Conservation (phyloP, 2,888 invertebrate genomes). For the Stramonita haemastoma region DNA sequence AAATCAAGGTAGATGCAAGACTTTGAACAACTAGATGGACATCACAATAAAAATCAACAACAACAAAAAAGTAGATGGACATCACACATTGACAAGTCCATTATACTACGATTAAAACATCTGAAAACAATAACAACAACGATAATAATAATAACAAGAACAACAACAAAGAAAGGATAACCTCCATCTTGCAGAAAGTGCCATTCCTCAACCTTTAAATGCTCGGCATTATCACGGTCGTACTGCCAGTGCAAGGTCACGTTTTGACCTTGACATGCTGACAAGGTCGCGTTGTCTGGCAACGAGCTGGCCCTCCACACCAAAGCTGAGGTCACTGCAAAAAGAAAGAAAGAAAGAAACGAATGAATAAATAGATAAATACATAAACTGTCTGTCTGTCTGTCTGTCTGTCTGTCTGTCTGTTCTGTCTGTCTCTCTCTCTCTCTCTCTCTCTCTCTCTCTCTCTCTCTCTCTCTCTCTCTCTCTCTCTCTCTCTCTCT, state of each 20-base stretch:
- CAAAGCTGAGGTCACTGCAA: neutral
- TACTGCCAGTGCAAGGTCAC: neutral
- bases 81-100: no score
- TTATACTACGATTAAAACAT: no score
- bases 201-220: neutral
- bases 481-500: no score
- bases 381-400: neutral
- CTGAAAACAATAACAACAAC: no score
- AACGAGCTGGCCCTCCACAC: neutral
- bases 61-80: neutral
- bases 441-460: neutral
- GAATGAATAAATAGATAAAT: no score
- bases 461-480: neutral
- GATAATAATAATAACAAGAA: neutral
- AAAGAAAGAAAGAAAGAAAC: neutral
- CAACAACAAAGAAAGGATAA: neutral
- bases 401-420: neutral
- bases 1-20: no score
- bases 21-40: no score
- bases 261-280: conserved; percentile 12
- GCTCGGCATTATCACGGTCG: neutral
- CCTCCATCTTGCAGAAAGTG: conserved; percentile 7
- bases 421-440: neutral
- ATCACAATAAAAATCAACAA: neutral
- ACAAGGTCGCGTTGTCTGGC: neutral